Evolutionary conservation across 23 tunicate species (phyloP).

Genomic region (Clavelina lepadiformis): DNA sequence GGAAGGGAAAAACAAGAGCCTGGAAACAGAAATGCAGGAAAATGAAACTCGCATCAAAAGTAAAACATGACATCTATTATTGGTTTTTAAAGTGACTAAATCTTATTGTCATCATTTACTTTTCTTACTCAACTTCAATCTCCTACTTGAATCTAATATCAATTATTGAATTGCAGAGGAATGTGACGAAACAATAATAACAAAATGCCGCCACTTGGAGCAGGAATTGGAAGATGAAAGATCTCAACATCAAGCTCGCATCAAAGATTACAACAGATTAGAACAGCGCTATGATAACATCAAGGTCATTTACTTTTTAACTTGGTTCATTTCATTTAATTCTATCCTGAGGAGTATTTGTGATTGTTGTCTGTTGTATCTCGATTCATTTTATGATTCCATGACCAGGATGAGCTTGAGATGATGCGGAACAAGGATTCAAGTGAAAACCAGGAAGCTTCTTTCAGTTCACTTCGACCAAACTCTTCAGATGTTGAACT

Average conservation of each 20-base stretch:
- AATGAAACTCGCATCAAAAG: too few relatives aligned
- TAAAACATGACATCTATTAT: too few relatives aligned
- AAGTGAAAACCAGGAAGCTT: slow-evolving; percentile 12
- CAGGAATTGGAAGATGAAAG: slow-evolving; percentile 61
- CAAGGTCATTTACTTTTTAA: slow-evolving; percentile 26
- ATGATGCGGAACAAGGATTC: slow-evolving; percentile 14
- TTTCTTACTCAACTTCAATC: too few relatives aligned
- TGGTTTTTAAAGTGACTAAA: neutral
- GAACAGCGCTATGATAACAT: slow-evolving; percentile 85
- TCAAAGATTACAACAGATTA: slow-evolving; percentile 71
- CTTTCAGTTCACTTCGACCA: slow-evolving; percentile 13
- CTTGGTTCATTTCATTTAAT: neutral
- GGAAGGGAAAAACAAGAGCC: slow-evolving; percentile 1
- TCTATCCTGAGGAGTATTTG: too few relatives aligned
- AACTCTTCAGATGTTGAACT: slow-evolving; percentile 16
- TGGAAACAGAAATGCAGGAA: slow-evolving; percentile 18
- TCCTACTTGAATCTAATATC: too few relatives aligned
- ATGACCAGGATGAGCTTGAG: slow-evolving; percentile 39
- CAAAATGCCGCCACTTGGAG: slow-evolving; percentile 25
- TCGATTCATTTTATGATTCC: neutral
- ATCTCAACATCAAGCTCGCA: slow-evolving; percentile 58
- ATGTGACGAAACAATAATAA: slow-evolving; percentile 25
- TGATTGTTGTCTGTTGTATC: too few relatives aligned
- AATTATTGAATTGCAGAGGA: slow-evolving; percentile 23
- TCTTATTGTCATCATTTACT: neutral